Base-by-base conservation (phyloP, 2,113 vertebrate species). In the Cinclus cinclus region DNA sequence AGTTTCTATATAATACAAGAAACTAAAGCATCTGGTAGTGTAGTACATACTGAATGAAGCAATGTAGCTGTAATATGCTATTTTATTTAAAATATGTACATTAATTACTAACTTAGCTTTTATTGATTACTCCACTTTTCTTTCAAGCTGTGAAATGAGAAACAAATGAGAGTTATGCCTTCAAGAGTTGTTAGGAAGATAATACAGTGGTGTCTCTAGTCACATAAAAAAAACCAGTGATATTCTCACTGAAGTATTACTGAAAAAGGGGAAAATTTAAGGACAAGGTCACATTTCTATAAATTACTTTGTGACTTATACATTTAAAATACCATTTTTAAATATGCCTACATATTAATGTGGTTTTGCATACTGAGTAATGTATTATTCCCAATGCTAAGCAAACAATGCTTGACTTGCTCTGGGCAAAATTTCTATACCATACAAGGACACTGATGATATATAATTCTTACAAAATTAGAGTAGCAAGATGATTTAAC, bases 191-290 rank as follows among this genome's bases (percentile, higher is more conserved):
- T 58, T 78, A 52, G 68, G 52, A 89, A 47, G 13, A 67, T 83
- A 86, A 70, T n/a, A 46, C 10, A 53, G 7, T 2, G 0, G 4
- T 50, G 16, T 70, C 6, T 50, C 8, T 77, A 50, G 20, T 68
- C 15, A 47, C 13, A 49, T 5, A 25, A 47, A 77, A 94, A 75
- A 19, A 50, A 42, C 8, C 8, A 23, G 18, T 53, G 10, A 41
- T 58, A 33, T 44, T 79, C 13, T 80, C 13, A 67, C 62, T 41
- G 65, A 77, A 17, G 0, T 62, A 62, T 63, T 63, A 41, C 17
- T 42, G 16, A 58, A 71, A 71, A 55, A 42, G 0, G 2, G 0
- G 4, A 1, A 10, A 49, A 53, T 24, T 17, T 11, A 70, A 42
- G 11, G 46, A 21, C 7, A 81, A 64, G 10, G 41, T 62, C 55